A percentile compares a stretch with the other conserved stretches of the same genome.
Conservation (phyloP, 1,140 invertebrate species). For the Brachionus plicatilis region DNA sequence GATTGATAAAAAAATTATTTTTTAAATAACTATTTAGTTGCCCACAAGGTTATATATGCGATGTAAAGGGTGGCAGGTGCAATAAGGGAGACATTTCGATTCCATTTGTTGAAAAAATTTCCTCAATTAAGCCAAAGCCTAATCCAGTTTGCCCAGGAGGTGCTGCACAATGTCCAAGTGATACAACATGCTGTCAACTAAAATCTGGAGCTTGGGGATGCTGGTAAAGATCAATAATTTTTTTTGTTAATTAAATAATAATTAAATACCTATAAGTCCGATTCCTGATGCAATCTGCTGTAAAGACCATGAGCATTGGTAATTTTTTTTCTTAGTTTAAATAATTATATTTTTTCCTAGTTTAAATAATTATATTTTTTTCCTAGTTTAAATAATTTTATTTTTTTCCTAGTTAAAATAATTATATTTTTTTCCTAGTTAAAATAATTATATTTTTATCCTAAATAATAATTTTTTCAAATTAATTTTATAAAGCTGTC, state of each 20-base stretch:
- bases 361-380: too few relatives aligned
- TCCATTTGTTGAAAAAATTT: conserved; percentile 7
- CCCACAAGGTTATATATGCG: conserved; percentile 46
- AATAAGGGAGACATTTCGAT: conserved; percentile 36
- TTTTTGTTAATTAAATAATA: background rate
- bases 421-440: background rate
- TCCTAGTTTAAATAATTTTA: too few relatives aligned
- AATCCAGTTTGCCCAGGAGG: conserved; percentile 44
- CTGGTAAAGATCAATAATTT: background rate
- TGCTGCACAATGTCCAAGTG: conserved; percentile 48
- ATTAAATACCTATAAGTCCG: background rate
- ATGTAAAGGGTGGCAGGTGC: conserved; percentile 43
- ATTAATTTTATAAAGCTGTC: background rate
- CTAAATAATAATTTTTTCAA: background rate
- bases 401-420: background rate
- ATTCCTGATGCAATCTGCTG: conserved; percentile 8
- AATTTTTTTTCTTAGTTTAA: too few relatives aligned
- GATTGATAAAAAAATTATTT: too few relatives aligned
- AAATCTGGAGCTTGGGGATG: conserved; percentile 50
- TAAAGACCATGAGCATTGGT: conserved; percentile 16
- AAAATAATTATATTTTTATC: too few relatives aligned
- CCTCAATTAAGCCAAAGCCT: background rate
- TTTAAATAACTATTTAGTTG: conserved; percentile 41
- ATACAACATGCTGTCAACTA: conserved; percentile 53
- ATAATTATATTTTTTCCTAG: too few relatives aligned